Conservation (phyloP, 2,797 vertebrate genomes). For the Rhinoraja longicauda region DNA sequence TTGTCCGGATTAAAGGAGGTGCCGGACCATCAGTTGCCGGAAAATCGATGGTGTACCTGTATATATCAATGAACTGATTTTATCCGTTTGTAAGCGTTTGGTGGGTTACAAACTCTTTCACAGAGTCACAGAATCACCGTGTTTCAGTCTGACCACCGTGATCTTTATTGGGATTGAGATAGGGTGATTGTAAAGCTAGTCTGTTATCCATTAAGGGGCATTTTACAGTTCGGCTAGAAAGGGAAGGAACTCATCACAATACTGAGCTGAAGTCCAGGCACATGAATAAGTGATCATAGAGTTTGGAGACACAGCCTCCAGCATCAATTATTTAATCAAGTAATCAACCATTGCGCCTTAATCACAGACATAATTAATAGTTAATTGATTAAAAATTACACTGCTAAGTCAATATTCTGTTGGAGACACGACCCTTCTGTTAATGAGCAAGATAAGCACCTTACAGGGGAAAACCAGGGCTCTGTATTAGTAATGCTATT, state of each 20-base stretch:
- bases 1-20: too few relatives aligned
- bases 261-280: background rate
- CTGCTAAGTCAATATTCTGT: constrained; percentile 10
- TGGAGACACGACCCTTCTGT: background rate
- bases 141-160: background rate
- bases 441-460: background rate
- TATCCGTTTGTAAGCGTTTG: background rate
- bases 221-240: background rate
- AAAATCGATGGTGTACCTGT: too few relatives aligned
- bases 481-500: background rate
- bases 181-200: background rate
- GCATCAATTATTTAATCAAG: constrained; percentile 19
- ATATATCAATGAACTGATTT: background rate
- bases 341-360: constrained; percentile 2
- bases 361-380: constrained; percentile 28
- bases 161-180: background rate
- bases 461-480: background rate
- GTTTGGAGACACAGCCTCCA: background rate
- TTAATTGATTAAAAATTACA: constrained; percentile 26
- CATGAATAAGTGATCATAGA: background rate
- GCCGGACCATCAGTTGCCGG: too few relatives aligned
- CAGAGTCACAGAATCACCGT: background rate
- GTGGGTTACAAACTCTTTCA: background rate
- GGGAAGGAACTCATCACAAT: background rate
- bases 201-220: background rate